These are phyloP conservation scores for Ginglymostoma cirratum DNA, from an alignment of 2,113 vertebrate genomes.

Conservation along the genomic window DNA sequence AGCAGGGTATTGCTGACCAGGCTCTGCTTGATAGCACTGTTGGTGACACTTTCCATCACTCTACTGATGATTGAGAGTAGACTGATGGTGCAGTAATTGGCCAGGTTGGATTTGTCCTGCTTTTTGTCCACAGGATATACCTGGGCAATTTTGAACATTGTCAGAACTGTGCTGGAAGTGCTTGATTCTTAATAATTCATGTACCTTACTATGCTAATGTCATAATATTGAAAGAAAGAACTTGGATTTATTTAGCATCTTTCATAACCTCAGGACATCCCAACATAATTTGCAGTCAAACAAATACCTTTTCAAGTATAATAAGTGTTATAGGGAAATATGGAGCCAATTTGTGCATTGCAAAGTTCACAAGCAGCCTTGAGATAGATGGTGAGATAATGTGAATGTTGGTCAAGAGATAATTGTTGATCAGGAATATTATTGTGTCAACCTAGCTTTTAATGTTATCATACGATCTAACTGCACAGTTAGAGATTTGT, in stretches of 20 bases:
- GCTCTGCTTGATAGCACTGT: too few relatives aligned
- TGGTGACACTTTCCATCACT: too few relatives aligned
- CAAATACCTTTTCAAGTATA: not conserved
- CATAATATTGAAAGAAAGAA: constrained; percentile 11
- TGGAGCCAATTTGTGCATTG: not conserved
- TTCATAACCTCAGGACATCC: not conserved
- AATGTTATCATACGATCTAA: not conserved
- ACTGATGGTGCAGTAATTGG: too few relatives aligned
- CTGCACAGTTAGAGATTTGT: not conserved
- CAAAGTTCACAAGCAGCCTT: not conserved
- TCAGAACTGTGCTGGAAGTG: too few relatives aligned
- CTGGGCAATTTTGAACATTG: too few relatives aligned
- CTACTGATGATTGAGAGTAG: too few relatives aligned
- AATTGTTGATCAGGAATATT: not conserved
- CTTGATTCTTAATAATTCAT: not conserved
- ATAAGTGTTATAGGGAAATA: not conserved
- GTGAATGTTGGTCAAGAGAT: not conserved
- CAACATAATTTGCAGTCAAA: not conserved
- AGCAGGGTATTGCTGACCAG: too few relatives aligned
- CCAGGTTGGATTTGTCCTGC: too few relatives aligned
- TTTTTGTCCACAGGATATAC: too few relatives aligned
- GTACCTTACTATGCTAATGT: not conserved
- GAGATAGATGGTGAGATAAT: not conserved
- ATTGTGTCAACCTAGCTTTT: not conserved
- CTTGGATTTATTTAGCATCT: not conserved